phyloP scores from a whole-genome alignment of 2,113 vertebrate species.

The Arenaria interpres region DNA sequence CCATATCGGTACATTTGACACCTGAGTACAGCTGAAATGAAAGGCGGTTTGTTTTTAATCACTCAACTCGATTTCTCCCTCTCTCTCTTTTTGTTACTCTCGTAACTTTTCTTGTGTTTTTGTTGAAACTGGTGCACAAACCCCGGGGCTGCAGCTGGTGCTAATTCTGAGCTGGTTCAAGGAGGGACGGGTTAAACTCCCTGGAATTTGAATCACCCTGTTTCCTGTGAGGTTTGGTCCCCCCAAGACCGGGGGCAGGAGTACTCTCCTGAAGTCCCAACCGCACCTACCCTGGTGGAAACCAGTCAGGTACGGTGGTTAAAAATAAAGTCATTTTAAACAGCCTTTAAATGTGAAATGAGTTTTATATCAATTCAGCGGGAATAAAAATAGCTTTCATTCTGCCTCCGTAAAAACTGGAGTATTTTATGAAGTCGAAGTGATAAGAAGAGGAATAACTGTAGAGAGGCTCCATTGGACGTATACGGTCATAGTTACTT shows the following conservation, averaged over 20 bases:
- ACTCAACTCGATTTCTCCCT: not conserved
- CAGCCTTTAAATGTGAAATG: not conserved
- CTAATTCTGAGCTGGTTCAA: rapidly evolving
- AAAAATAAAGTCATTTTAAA: not conserved
- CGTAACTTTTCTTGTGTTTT: not conserved
- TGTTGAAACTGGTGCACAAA: not conserved
- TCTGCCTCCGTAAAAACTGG: not conserved
- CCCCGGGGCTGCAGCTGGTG: not conserved
- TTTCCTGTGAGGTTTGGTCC: not conserved
- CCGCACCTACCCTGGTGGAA: not conserved
- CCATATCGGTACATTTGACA: not conserved
- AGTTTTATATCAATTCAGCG: not conserved
- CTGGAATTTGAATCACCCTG: not conserved
- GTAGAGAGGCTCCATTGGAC: not conserved
- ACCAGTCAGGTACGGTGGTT: not conserved
- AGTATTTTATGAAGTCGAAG: not conserved
- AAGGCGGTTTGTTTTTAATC: not conserved
- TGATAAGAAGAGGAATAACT: not conserved
- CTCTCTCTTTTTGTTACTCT: not conserved
- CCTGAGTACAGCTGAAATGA: not conserved
- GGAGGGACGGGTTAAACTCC: not conserved
- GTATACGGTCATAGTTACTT: not conserved
- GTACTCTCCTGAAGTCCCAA: not conserved
- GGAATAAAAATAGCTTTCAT: not conserved
- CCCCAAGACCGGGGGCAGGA: not conserved